Percentiles rank a stretch among this genome's conserved stretches.
Conservation (phyloP, 2,797 vertebrate species). For the Cirrhinus mrigala region DNA sequence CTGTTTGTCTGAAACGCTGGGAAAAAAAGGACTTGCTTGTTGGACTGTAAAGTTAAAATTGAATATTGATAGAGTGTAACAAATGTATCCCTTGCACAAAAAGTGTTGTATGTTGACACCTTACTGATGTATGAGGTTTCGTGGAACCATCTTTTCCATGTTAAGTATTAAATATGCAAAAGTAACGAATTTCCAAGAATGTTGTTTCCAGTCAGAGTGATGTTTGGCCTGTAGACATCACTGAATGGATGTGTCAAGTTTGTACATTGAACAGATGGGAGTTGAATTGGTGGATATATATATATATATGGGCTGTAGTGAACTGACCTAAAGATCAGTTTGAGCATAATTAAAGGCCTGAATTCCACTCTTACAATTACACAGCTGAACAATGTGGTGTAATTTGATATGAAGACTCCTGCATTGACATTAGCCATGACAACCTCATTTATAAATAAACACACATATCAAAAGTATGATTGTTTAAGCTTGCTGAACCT, state of each 20-base stretch:
- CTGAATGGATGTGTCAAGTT: conserved; percentile 11
- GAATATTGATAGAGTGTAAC: conserved; percentile 63
- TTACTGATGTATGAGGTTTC: conserved; percentile 58
- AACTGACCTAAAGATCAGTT: conserved; percentile 25
- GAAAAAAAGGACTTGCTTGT: conserved; percentile 55
- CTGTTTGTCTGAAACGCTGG: conserved; percentile 47
- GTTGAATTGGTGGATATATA: conserved; percentile 17
- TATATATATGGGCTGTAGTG: not conserved
- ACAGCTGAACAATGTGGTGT: conserved; percentile 11
- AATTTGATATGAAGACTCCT: conserved; percentile 49
- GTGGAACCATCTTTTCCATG: conserved; percentile 60
- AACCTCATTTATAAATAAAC: conserved; percentile 63
- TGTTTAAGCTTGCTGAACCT: conserved; percentile 13
- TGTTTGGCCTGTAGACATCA: conserved; percentile 25
- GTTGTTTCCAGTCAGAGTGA: conserved; percentile 39
- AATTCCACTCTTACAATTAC: conserved; percentile 15
- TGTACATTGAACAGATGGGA: not conserved
- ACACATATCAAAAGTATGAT: conserved; percentile 38
- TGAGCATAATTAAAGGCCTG: conserved; percentile 20
- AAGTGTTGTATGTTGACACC: conserved; percentile 61
- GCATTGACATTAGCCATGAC: conserved; percentile 58
- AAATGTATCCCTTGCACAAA: conserved; percentile 60
- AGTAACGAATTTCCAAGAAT: conserved; percentile 42
- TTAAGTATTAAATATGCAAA: conserved; percentile 56
- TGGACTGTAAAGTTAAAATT: conserved; percentile 57